Conservation (phyloP, 2,888 invertebrate genomes). For the Tanytarsus gracilentus region DNA sequence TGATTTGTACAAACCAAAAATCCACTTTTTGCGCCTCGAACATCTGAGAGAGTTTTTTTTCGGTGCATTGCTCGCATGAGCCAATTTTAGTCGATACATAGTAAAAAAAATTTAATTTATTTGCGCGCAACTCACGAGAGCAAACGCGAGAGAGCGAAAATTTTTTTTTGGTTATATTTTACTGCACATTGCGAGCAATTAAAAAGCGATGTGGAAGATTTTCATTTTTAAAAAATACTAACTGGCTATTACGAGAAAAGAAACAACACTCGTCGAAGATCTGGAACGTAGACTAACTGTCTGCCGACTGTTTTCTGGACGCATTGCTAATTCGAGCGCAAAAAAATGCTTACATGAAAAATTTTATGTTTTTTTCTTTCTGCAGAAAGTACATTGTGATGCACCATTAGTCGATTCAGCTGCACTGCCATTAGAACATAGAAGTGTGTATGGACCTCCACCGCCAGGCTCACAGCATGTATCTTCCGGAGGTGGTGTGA, state of each 20-base stretch:
- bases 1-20: not conserved
- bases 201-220: too few species aligned
- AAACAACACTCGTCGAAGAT: not conserved
- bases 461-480: slow-evolving; percentile 37
- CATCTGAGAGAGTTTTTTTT: too few species aligned
- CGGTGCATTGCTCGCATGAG: too few species aligned
- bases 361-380: slow-evolving; percentile 33
- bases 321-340: slow-evolving; percentile 17
- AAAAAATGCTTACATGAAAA: not conserved
- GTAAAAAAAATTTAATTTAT: not conserved
- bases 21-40: slow-evolving; percentile 14
- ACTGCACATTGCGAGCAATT: too few species aligned
- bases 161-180: too few species aligned
- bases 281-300: slow-evolving; percentile 16
- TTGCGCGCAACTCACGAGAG: too few species aligned
- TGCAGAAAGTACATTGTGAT: slow-evolving; percentile 67
- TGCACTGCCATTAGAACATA: slow-evolving; percentile 70
- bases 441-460: slow-evolving; percentile 66
- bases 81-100: too few species aligned
- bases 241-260: not conserved
- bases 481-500: slow-evolving; percentile 31
- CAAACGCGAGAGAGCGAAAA: too few species aligned
- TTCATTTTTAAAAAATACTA: slow-evolving; percentile 1
- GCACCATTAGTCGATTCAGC: slow-evolving; percentile 71
- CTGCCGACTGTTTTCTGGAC: slow-evolving; percentile 13